A percentile compares a stretch with the other conserved stretches of the same genome.
Conservation (phyloP, 2,888 invertebrate genomes). For the Synergus umbraculus region DNA sequence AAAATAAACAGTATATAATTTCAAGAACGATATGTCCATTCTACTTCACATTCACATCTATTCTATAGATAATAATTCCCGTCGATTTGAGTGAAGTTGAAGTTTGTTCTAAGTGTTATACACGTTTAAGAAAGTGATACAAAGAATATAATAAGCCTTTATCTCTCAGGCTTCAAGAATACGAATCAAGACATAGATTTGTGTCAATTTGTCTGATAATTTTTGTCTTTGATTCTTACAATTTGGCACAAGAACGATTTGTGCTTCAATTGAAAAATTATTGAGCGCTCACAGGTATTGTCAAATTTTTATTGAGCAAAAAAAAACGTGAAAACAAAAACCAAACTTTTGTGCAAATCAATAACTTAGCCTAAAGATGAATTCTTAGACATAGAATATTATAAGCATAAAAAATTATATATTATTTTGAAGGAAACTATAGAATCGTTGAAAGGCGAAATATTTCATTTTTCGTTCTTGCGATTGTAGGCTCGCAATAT, state of each 20-base stretch:
- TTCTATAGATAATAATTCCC: not conserved
- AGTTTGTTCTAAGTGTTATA: not conserved
- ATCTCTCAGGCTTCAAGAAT: not conserved
- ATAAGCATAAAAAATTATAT: conserved; percentile 12
- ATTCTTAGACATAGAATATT: not conserved
- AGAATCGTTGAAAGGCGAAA: conserved; percentile 23
- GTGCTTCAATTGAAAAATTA: conserved; percentile 8
- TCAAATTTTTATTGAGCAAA: conserved; percentile 22
- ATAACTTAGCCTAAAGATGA: conserved; percentile 12
- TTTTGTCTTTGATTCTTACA: not conserved
- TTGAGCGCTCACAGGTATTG: conserved; percentile 25
- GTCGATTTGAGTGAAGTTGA: not conserved
- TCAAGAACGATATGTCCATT: conserved; percentile 20
- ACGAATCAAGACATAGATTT: not conserved
- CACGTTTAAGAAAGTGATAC: not conserved
- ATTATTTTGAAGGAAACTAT: conserved; percentile 4
- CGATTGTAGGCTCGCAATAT: not conserved
- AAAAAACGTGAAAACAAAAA: not conserved
- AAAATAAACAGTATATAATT: conserved; percentile 6
- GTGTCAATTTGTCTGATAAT: not conserved
- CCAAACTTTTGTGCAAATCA: not conserved
- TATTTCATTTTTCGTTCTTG: conserved; percentile 14
- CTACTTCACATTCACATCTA: conserved; percentile 20
- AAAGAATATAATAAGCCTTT: not conserved
- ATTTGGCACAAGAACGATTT: conserved; percentile 16